Percentiles rank a stretch among this genome's conserved stretches.
Evolutionary conservation across 53 echinoderm and acorn worm genomes (phyloP).

Genomic region (Echinometra lucunter): DNA sequence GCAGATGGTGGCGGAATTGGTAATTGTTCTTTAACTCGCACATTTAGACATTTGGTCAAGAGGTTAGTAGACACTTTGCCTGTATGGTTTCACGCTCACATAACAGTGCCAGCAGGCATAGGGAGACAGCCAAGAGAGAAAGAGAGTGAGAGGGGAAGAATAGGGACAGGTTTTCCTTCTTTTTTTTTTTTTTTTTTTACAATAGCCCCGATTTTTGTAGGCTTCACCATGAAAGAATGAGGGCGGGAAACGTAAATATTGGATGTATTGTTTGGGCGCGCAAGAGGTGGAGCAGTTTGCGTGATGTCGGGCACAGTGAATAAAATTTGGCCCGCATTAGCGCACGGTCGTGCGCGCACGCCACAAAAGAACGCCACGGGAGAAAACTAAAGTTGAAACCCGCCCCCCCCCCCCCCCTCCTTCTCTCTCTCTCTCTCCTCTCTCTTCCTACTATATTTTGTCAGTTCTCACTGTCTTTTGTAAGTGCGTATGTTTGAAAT

Average conservation of each 20-base stretch:
- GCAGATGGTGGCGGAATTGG: neutral
- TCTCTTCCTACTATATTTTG: neutral
- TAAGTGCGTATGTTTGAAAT: constrained; percentile 1
- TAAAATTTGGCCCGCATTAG: constrained; percentile 35
- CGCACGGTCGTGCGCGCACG: constrained; percentile 70
- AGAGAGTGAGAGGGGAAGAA: constrained; percentile 25
- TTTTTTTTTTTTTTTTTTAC: too few relatives aligned
- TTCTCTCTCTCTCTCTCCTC: neutral
- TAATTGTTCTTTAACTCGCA: constrained; percentile 28
- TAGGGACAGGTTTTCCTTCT: constrained; percentile 15
- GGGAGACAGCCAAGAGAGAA: neutral
- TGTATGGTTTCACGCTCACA: constrained; percentile 16
- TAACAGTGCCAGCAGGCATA: neutral
- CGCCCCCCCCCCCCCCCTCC: too few relatives aligned
- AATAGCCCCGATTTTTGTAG: constrained; percentile 33
- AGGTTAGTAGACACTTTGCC: neutral
- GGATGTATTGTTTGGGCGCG: constrained; percentile 27
- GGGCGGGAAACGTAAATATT: constrained; percentile 60
- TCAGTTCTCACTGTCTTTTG: neutral
- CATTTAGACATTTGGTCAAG: constrained; percentile 34
- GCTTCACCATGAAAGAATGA: constrained; percentile 42
- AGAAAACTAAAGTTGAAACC: constrained; percentile 30
- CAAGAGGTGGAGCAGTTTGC: constrained; percentile 10
- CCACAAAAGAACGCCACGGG: constrained; percentile 43
- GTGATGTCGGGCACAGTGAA: constrained; percentile 32